phyloP scores from a whole-genome alignment of 2,113 vertebrate genomes.

The Archilochus colubris region DNA sequence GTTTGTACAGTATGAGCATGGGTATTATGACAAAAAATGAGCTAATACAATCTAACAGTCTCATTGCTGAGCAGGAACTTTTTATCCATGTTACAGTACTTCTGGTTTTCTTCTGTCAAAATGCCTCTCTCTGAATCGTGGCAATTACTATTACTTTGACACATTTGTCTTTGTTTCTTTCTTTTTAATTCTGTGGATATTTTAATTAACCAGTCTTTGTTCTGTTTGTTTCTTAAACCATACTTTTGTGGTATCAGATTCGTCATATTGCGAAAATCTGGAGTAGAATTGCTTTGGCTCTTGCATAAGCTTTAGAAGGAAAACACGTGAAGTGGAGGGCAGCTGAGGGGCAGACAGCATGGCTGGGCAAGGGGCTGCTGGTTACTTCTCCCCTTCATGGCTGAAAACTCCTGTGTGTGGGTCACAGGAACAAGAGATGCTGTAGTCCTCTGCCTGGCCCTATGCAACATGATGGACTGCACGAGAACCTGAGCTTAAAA shows the following conservation, averaged over 20 bases:
- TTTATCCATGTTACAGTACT: neutral
- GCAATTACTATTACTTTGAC: neutral
- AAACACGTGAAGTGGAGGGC: neutral
- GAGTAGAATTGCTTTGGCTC: neutral
- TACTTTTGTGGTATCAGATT: neutral
- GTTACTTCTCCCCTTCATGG: rapidly evolving
- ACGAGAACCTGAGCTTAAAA: neutral
- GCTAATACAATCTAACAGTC: neutral
- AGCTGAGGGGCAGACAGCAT: neutral
- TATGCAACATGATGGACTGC: neutral
- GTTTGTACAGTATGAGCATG: neutral
- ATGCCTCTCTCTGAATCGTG: neutral
- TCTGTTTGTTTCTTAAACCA: neutral
- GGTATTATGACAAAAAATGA: neutral
- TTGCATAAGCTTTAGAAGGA: neutral
- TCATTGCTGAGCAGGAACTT: neutral
- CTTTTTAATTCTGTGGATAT: neutral
- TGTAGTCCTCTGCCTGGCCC: neutral
- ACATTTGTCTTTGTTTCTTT: neutral
- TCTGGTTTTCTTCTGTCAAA: slow-evolving; percentile 21
- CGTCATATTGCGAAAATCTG: neutral
- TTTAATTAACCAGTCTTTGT: neutral
- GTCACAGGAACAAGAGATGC: neutral
- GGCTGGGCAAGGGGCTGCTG: neutral
- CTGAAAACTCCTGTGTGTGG: rapidly evolving